Conservation (phyloP, 1,140 invertebrate species). For the Drosophila kikkawai region DNA sequence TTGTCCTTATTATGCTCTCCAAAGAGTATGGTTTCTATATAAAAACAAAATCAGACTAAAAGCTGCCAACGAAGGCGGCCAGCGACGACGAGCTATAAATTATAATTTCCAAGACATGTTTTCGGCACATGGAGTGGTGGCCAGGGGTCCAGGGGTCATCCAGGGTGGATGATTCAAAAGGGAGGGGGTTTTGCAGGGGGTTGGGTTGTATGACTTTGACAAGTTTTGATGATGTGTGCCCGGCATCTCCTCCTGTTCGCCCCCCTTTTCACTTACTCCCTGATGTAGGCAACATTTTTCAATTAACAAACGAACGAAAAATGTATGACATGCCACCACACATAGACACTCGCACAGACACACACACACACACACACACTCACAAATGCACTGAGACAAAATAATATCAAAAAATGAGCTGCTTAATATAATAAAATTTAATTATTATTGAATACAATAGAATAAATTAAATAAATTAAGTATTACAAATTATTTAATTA, state of each 20-base stretch:
- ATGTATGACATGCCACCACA: constrained; percentile 79
- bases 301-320: constrained; percentile 83
- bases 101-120: constrained; percentile 79
- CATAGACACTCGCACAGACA: constrained; percentile 43
- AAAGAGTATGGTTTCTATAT: constrained; percentile 9
- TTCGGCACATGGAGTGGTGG: constrained; percentile 39
- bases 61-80: constrained; percentile 36
- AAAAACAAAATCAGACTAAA: constrained; percentile 38
- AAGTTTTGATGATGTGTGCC: constrained; percentile 74
- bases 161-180: background rate
- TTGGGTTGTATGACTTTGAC: constrained; percentile 66
- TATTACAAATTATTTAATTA: background rate
- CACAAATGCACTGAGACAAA: constrained; percentile 18
- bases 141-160: background rate
- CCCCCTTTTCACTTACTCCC: constrained; percentile 4
- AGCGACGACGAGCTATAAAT: constrained; percentile 70
- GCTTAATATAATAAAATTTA: background rate
- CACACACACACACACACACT: constrained; percentile 4
- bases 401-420: too few species aligned
- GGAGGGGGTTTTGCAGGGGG: background rate
- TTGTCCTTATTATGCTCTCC: background rate
- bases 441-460: background rate
- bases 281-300: constrained; percentile 80
- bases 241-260: constrained; percentile 17
- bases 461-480: background rate